A percentile compares a stretch with the other conserved stretches of the same genome.
These are phyloP conservation scores for Rana temporaria DNA, from an alignment of 2,113 vertebrate species.

Conservation along the genomic window DNA sequence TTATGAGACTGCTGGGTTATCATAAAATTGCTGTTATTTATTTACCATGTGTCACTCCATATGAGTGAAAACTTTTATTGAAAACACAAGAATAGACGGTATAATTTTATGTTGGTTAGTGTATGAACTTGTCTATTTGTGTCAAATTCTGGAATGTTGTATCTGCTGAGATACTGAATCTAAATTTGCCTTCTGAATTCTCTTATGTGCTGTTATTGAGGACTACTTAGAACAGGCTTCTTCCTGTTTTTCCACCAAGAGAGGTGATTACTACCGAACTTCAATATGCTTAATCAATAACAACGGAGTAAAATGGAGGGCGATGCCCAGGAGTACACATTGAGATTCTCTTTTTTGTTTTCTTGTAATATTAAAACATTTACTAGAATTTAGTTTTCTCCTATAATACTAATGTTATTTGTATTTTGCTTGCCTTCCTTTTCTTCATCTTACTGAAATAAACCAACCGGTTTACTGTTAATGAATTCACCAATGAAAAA, in stretches of 20 bases:
- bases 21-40: too few species aligned
- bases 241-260: conserved; percentile 1
- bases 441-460: neutral
- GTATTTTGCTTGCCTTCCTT: neutral
- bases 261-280: conserved; percentile 6
- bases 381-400: neutral
- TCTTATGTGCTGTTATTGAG: neutral
- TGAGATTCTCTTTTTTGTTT: neutral
- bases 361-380: neutral
- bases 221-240: neutral
- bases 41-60: too few species aligned
- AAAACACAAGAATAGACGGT: too few species aligned
- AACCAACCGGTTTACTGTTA: neutral
- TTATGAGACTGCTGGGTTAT: too few species aligned
- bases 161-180: neutral
- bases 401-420: neutral
- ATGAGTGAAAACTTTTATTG: too few species aligned
- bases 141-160: neutral
- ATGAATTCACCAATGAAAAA: neutral
- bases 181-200: conserved; percentile 13
- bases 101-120: too few species aligned
- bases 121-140: neutral
- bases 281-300: neutral
- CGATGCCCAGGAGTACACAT: conserved; percentile 3
- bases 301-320: conserved; percentile 2